Evolutionary conservation across 2,113 vertebrate species (phyloP).

Genomic region (Notarius lentiginosus): DNA sequence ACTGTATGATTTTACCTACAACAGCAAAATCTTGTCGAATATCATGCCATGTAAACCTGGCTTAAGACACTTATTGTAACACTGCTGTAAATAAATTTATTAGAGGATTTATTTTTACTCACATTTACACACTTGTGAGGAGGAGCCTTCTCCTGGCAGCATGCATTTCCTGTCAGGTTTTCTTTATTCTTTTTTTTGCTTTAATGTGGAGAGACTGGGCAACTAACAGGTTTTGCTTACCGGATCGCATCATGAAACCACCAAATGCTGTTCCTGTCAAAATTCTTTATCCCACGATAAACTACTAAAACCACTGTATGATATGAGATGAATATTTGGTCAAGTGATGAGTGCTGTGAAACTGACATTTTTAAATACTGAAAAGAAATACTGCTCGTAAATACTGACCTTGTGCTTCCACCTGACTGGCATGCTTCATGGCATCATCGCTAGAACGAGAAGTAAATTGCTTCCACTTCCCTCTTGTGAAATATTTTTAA

Average conservation of each 20-base stretch:
- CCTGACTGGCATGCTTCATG: background rate
- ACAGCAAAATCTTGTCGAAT: background rate
- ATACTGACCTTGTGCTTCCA: background rate
- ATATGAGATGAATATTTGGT: background rate
- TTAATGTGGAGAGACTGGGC: background rate
- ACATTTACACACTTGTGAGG: background rate
- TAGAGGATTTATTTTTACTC: background rate
- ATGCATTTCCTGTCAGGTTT: background rate
- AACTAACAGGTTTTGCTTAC: background rate
- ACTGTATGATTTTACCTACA: background rate
- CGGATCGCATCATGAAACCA: conserved; percentile 20
- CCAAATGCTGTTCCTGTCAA: conserved; percentile 1
- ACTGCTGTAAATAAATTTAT: background rate
- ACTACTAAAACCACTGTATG: background rate
- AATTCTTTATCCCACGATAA: background rate
- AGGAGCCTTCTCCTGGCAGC: background rate
- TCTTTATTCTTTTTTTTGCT: background rate
- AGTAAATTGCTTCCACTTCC: background rate
- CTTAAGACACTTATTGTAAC: background rate
- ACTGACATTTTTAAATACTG: background rate
- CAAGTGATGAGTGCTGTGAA: background rate
- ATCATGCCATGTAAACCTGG: background rate
- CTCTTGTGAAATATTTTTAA: background rate
- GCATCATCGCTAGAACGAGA: background rate
- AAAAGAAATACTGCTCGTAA: background rate